Conservation (phyloP, 92 coral and sea anemone genomes). For the Parazoanthus atlanticus region DNA sequence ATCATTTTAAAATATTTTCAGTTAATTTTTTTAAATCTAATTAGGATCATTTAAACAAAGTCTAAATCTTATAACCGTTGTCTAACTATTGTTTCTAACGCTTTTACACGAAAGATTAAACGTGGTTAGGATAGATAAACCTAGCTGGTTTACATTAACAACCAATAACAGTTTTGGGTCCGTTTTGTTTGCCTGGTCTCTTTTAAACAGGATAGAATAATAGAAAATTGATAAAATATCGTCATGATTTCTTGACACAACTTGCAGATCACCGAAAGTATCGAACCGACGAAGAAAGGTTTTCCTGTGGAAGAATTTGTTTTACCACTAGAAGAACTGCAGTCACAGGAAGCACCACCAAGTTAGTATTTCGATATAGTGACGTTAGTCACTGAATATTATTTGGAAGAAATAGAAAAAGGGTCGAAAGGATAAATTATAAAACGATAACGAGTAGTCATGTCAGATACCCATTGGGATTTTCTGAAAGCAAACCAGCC, state of each 20-base stretch:
- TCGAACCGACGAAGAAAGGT: slow-evolving; percentile 15
- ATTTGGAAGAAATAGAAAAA: not conserved
- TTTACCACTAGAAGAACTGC: slow-evolving; percentile 14
- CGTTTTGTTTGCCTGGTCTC: too few relatives aligned
- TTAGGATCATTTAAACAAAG: too few relatives aligned
- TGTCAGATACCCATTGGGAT: not conserved
- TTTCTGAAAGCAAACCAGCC: not conserved
- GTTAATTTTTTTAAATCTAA: too few relatives aligned
- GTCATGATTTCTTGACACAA: not conserved
- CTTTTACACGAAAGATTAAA: too few relatives aligned
- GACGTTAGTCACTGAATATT: not conserved
- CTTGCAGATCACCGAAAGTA: slow-evolving; percentile 16
- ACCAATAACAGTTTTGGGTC: too few relatives aligned
- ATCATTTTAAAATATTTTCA: too few relatives aligned
- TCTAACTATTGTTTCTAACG: too few relatives aligned
- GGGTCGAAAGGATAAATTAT: too few relatives aligned
- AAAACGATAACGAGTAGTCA: not conserved
- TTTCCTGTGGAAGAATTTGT: slow-evolving; percentile 26
- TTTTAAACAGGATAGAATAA: not conserved
- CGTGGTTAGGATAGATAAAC: too few relatives aligned
- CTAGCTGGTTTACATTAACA: too few relatives aligned
- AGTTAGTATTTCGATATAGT: slow-evolving; percentile 6
- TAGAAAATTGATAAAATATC: not conserved
- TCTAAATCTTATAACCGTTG: too few relatives aligned
- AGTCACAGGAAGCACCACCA: slow-evolving; percentile 21